phyloP scores from a whole-genome alignment of 2,113 vertebrate species.

The Apaloderma vittatum region DNA sequence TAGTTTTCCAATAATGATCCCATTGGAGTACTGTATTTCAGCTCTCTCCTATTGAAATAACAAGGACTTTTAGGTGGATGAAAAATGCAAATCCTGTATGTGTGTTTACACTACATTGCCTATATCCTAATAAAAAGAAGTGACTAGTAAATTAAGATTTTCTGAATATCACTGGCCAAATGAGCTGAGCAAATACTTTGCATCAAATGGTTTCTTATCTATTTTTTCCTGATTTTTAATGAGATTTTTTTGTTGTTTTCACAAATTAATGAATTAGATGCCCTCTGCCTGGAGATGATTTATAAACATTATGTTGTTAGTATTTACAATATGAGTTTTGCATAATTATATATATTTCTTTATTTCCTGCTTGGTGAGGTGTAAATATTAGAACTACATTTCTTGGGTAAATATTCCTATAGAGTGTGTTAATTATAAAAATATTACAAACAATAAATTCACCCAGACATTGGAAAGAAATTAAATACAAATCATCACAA shows the following conservation, averaged over 20 bases:
- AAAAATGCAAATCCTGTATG: not conserved
- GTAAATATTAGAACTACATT: not conserved
- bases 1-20: not conserved
- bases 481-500: not conserved
- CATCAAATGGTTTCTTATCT: not conserved
- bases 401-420: not conserved
- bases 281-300: not conserved
- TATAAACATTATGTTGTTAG: not conserved
- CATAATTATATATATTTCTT: not conserved
- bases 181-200: not conserved
- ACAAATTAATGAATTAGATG: not conserved
- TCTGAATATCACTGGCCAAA: not conserved
- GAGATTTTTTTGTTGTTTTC: not conserved
- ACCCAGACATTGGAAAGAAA: not conserved
- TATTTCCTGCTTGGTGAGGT: not conserved
- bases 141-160: not conserved
- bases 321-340: not conserved
- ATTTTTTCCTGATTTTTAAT: too few relatives aligned
- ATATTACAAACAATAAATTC: not conserved
- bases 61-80: not conserved
- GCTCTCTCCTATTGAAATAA: not conserved
- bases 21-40: not conserved
- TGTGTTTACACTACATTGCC: not conserved
- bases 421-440: not conserved
- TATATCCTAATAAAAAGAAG: not conserved